These are phyloP conservation scores for Coptodon bakossiorum DNA, from an alignment of 2,113 vertebrate genomes.

Conservation along the genomic window DNA sequence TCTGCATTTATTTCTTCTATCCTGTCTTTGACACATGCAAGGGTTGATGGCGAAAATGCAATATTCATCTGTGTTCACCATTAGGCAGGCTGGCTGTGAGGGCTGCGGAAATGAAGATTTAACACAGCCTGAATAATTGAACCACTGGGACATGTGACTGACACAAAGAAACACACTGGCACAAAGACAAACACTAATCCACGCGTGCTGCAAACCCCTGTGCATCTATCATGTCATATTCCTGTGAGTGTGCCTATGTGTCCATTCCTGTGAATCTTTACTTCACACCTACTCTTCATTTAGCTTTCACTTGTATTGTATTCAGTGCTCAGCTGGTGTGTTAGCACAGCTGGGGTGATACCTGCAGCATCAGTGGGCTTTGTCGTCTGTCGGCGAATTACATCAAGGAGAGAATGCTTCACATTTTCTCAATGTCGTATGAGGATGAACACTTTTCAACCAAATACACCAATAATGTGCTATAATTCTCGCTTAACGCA, in stretches of 20 bases:
- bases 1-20: conserved; percentile 16
- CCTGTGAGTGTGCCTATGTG: background rate
- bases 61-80: conserved; percentile 62
- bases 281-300: conserved; percentile 16
- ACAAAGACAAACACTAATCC: conserved; percentile 1
- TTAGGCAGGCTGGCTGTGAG: conserved; percentile 50
- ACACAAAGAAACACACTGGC: conserved; percentile 17
- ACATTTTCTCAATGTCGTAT: conserved; percentile 14
- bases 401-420: conserved; percentile 11
- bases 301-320: background rate
- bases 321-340: background rate
- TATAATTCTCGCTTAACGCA: background rate
- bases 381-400: background rate
- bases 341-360: background rate
- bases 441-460: conserved; percentile 1
- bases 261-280: background rate
- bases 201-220: background rate
- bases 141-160: conserved; percentile 51
- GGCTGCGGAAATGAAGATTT: conserved; percentile 70
- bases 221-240: conserved; percentile 2
- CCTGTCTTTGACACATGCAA: background rate
- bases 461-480: background rate
- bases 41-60: conserved; percentile 40
- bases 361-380: background rate
- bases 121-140: conserved; percentile 76